A percentile compares a stretch with the other conserved stretches of the same genome.
These are phyloP conservation scores for Metalampra italica DNA, from an alignment of 2,888 invertebrate genomes.

Conservation along the genomic window DNA sequence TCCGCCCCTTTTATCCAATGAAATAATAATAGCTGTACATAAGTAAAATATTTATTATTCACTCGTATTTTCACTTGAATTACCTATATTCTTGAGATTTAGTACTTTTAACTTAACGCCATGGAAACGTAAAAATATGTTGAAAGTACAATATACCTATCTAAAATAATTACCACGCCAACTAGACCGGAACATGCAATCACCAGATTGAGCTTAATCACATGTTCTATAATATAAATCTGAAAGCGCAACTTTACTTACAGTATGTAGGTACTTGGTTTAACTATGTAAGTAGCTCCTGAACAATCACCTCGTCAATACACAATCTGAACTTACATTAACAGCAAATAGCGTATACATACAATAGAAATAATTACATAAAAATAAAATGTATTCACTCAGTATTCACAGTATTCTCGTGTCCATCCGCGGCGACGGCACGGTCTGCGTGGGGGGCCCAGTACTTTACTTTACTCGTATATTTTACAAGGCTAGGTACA, in stretches of 20 bases:
- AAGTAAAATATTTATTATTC: background rate
- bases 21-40: background rate
- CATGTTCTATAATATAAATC: background rate
- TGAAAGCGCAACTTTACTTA: background rate
- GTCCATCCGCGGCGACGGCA: background rate
- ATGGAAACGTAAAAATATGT: background rate
- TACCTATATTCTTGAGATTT: background rate
- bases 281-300: no score
- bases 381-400: background rate
- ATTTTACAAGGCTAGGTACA: conserved; percentile 14
- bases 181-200: background rate
- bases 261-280: background rate
- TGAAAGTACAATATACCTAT: conserved; percentile 5
- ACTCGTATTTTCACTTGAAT: background rate
- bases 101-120: conserved; percentile 6
- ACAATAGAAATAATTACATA: background rate
- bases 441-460: background rate
- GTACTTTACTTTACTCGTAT: conserved; percentile 1
- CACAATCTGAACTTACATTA: no score
- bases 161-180: background rate
- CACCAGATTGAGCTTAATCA: background rate
- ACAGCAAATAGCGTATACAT: no score
- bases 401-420: no score
- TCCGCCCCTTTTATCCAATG: background rate
- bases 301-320: no score